These are phyloP conservation scores for Megastigmus dorsalis DNA, from an alignment of 2,888 invertebrate species.

Conservation along the genomic window DNA sequence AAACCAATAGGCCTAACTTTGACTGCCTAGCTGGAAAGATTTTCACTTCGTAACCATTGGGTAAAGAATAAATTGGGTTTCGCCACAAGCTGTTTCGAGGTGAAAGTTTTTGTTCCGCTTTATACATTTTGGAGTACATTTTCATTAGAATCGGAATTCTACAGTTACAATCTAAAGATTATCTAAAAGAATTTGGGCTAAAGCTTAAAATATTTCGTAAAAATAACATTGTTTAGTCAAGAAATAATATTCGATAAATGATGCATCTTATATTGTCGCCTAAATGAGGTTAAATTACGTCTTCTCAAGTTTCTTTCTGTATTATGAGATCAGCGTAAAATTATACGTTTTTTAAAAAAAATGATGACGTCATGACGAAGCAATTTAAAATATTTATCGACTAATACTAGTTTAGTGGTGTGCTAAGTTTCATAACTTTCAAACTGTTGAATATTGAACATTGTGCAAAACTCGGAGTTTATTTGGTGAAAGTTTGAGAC, in stretches of 20 bases:
- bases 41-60: slow-evolving; percentile 44
- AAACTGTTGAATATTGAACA: slow-evolving; percentile 8
- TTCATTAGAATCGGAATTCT: slow-evolving; percentile 28
- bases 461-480: slow-evolving; percentile 8
- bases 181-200: no score
- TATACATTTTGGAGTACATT: slow-evolving; percentile 4
- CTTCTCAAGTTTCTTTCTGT: background rate
- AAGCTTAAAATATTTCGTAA: no score
- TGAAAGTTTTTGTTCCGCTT: slow-evolving; percentile 44
- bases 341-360: background rate
- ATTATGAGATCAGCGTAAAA: background rate
- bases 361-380: background rate
- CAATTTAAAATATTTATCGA: slow-evolving; percentile 7
- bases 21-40: background rate
- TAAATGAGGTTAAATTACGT: background rate
- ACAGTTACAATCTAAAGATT: no score
- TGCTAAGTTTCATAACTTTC: slow-evolving; percentile 14
- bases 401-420: background rate
- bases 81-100: slow-evolving; percentile 33
- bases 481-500: slow-evolving; percentile 10
- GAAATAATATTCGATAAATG: no score
- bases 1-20: slow-evolving; percentile 14
- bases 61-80: slow-evolving; percentile 46
- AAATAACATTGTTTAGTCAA: no score
- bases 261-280: no score